These are phyloP conservation scores for Pseudopodoces humilis DNA, from an alignment of 2,113 vertebrate genomes.

Conservation along the genomic window DNA sequence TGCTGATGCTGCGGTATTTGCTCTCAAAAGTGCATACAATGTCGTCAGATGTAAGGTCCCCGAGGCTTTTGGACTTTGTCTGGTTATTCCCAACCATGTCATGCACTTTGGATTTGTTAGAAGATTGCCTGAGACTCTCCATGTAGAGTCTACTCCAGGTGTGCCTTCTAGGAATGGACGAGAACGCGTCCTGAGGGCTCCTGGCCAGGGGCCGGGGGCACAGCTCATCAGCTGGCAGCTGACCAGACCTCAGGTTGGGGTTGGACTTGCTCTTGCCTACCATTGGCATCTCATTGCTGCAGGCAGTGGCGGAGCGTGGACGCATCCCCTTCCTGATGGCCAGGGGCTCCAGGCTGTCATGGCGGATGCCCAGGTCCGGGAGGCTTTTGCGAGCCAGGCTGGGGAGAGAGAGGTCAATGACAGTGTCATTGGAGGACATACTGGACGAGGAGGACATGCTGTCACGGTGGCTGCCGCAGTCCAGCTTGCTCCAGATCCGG, in stretches of 20 bases:
- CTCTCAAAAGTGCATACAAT: constrained; percentile 84
- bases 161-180: constrained; percentile 73
- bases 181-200: constrained; percentile 26
- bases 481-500: constrained; percentile 88
- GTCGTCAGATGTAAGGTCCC: constrained; percentile 92
- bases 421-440: constrained; percentile 92
- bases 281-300: constrained; percentile 17
- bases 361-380: constrained; percentile 62
- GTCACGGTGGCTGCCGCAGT: constrained; percentile 79
- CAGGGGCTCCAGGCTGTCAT: constrained; percentile 35
- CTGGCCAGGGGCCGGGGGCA: constrained; percentile 71
- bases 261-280: constrained; percentile 90
- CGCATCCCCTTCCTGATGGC: constrained; percentile 34
- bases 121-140: constrained; percentile 81
- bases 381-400: constrained; percentile 84
- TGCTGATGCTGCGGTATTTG: constrained; percentile 88
- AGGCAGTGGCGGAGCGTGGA: constrained; percentile 37
- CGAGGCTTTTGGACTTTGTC: constrained; percentile 91
- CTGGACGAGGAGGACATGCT: constrained; percentile 93
- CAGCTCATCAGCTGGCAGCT: constrained; percentile 56
- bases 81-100: constrained; percentile 19
- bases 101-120: constrained; percentile 35
- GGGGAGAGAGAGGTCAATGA: constrained; percentile 88
- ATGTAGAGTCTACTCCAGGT: constrained; percentile 87
- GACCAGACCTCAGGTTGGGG: constrained; percentile 81